phyloP scores from a whole-genome alignment of 2,888 invertebrate species.

The Habrosyne pyritoides region DNA sequence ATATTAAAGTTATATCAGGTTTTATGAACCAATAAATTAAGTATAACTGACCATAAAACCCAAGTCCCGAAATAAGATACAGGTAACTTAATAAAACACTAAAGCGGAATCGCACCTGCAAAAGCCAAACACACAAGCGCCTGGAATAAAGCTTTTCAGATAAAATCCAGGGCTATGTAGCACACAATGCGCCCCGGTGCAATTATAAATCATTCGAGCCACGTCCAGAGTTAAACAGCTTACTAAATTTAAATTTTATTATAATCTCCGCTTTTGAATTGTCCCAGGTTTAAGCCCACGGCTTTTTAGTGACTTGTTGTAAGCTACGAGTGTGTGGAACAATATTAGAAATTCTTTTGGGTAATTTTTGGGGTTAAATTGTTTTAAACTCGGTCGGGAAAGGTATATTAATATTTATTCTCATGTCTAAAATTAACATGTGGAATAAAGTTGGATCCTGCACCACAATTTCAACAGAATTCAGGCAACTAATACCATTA shows the following conservation, averaged over 20 bases:
- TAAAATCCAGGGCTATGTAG: constrained; percentile 19
- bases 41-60: not conserved
- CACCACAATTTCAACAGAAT: too few species aligned
- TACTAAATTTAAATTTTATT: constrained; percentile 61
- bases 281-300: constrained; percentile 33
- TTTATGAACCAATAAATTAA: too few species aligned
- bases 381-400: not conserved
- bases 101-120: not conserved
- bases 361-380: constrained; percentile 1
- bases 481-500: too few species aligned
- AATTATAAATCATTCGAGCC: constrained; percentile 58
- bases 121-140: constrained; percentile 27
- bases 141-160: constrained; percentile 16
- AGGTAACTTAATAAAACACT: not conserved
- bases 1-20: too few species aligned
- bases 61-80: not conserved
- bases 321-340: constrained; percentile 19
- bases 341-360: constrained; percentile 4
- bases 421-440: too few species aligned
- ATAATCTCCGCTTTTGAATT: constrained; percentile 46
- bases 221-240: constrained; percentile 48
- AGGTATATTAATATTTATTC: not conserved
- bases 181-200: constrained; percentile 34
- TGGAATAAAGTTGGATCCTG: too few species aligned
- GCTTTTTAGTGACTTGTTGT: constrained; percentile 39